phyloP scores from a whole-genome alignment of 2,113 vertebrate species.

The Galeopterus variegatus region DNA sequence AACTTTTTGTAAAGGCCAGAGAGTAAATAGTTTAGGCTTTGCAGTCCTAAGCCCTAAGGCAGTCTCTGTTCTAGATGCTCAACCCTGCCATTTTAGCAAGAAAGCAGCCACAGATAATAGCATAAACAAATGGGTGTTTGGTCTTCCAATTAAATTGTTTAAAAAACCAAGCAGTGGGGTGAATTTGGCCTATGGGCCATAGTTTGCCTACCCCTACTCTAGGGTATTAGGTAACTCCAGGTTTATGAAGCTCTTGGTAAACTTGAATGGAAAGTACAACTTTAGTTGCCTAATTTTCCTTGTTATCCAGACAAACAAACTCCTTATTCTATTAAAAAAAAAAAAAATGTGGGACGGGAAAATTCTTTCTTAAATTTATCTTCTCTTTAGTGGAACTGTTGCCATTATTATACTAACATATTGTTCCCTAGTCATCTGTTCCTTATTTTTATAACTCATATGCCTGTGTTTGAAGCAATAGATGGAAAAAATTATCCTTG shows the following conservation, averaged over 20 bases:
- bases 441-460: conserved; percentile 45
- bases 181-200: neutral
- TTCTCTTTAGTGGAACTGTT: conserved; percentile 28
- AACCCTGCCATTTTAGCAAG: neutral
- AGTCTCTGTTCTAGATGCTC: neutral
- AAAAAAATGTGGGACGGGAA: neutral
- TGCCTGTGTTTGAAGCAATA: conserved; percentile 5
- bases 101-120: neutral
- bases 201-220: neutral
- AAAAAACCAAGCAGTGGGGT: neutral
- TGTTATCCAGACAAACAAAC: neutral
- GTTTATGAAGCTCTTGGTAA: neutral
- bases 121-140: neutral
- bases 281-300: conserved; percentile 27
- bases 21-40: neutral
- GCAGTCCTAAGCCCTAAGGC: neutral
- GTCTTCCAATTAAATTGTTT: conserved; percentile 1
- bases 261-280: neutral
- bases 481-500: conserved; percentile 12
- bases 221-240: neutral
- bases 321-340: neutral
- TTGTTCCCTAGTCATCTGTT: conserved; percentile 25
- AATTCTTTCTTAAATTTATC: conserved; percentile 27
- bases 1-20: neutral
- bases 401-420: conserved; percentile 14